phyloP scores from a whole-genome alignment of 2,113 vertebrate species.

The Globicephala melas region DNA sequence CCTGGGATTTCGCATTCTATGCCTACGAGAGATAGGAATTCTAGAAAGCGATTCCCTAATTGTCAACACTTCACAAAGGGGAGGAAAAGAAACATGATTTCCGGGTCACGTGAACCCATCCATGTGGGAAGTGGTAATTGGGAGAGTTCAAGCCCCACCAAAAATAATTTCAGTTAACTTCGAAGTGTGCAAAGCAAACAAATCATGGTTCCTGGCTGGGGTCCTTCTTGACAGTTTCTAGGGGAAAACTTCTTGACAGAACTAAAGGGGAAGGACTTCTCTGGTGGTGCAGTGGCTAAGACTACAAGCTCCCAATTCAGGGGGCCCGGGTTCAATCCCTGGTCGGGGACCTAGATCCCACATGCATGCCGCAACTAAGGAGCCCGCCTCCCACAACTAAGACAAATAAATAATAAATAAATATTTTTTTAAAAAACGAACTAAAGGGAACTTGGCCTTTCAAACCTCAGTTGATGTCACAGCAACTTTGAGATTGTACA shows the following conservation, averaged over 20 bases:
- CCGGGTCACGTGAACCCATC: neutral
- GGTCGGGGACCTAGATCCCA: no score
- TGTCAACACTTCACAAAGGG: neutral
- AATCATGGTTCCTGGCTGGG: accelerated
- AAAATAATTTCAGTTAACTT: neutral
- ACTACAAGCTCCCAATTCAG: no score
- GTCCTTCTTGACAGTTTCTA: neutral
- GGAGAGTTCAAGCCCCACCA: neutral
- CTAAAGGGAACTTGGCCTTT: neutral
- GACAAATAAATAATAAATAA: no score
- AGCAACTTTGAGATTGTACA: accelerated
- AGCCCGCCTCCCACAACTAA: no score
- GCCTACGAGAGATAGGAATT: neutral
- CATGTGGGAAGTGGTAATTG: accelerated
- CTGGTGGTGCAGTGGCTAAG: no score
- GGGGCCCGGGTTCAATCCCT: no score
- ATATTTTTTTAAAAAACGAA: no score
- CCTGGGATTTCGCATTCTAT: neutral
- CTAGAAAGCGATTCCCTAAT: neutral
- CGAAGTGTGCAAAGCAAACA: no score
- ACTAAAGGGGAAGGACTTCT: no score
- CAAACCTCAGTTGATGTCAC: neutral
- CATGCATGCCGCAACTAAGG: no score
- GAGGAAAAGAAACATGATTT: neutral
- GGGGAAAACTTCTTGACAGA: neutral